These are phyloP conservation scores for Lycodopsis pacificus DNA, from an alignment of 2,797 vertebrate species.

Conservation along the genomic window DNA sequence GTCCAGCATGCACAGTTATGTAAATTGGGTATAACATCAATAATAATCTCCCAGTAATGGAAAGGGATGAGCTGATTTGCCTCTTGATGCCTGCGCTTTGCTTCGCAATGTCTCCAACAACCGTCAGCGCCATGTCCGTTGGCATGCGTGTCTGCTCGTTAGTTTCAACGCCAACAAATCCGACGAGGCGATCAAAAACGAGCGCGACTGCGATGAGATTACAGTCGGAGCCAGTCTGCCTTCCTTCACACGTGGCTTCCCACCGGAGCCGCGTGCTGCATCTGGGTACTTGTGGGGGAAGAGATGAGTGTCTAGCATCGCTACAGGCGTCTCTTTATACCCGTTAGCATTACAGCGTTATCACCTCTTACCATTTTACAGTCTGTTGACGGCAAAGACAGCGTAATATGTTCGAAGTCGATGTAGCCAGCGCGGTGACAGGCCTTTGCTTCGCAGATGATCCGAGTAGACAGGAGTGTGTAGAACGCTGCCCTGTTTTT, in stretches of 20 bases:
- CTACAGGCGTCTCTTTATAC: constrained; percentile 43
- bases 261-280: constrained; percentile 13
- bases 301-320: constrained; percentile 38
- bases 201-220: constrained; percentile 1
- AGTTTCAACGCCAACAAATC: constrained; percentile 30
- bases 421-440: constrained; percentile 46
- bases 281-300: constrained; percentile 18
- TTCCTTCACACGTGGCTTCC: constrained; percentile 12
- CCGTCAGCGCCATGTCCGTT: constrained; percentile 14
- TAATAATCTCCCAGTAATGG: constrained; percentile 6
- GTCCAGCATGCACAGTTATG: neutral
- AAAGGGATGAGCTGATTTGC: constrained; percentile 1
- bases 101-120: constrained; percentile 7
- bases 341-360: constrained; percentile 48
- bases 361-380: constrained; percentile 54
- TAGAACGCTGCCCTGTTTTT: constrained; percentile 33
- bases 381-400: constrained; percentile 49
- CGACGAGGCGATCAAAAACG: constrained; percentile 35
- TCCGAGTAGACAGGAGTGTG: constrained; percentile 57
- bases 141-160: constrained; percentile 25
- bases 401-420: constrained; percentile 43
- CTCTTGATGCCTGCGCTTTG: constrained; percentile 8
- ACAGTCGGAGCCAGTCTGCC: neutral
- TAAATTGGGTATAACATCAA: neutral
- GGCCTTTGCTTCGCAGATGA: constrained; percentile 62